Evolutionary conservation across 1,140 invertebrate species (phyloP).

Genomic region (Bilobella aurantiaca): DNA sequence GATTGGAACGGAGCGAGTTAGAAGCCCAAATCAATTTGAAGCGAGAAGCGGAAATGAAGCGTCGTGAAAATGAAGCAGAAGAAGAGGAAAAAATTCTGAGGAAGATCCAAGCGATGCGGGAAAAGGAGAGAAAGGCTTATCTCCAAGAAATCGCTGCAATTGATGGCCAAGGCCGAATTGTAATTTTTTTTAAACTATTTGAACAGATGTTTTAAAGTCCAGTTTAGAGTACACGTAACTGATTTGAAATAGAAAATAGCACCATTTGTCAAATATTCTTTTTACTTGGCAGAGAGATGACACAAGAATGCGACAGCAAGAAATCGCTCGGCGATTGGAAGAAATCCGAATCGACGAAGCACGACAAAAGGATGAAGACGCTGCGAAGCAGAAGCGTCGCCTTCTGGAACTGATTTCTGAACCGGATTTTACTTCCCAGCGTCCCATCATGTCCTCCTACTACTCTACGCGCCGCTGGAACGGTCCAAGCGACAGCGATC

Average conservation of each 20-base stretch:
- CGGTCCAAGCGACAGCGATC: no score
- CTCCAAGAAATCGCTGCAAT: slow-evolving; percentile 21
- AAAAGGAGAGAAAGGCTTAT: slow-evolving; percentile 27
- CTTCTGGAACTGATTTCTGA: not conserved
- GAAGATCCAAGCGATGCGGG: slow-evolving; percentile 28
- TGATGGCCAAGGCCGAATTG: slow-evolving; percentile 5
- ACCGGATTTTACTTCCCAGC: no score
- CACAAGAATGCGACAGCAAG: slow-evolving; percentile 15
- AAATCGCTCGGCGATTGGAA: slow-evolving; percentile 26
- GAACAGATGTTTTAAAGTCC: no score
- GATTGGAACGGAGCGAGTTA: slow-evolving; percentile 24
- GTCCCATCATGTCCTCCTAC: no score
- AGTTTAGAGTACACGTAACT: no score
- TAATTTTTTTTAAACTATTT: slow-evolving; percentile 11
- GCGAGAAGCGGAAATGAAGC: slow-evolving; percentile 21
- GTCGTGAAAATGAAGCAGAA: slow-evolving; percentile 16
- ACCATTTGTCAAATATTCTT: not conserved
- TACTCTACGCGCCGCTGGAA: not conserved
- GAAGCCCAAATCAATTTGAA: slow-evolving; percentile 28
- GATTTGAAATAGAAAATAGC: no score
- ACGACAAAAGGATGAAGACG: slow-evolving; percentile 23
- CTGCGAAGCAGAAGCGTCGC: slow-evolving; percentile 3
- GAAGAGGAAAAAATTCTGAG: slow-evolving; percentile 27
- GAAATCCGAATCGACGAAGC: slow-evolving; percentile 30
- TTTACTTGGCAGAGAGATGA: slow-evolving; percentile 25